Evolutionary conservation across 2,797 vertebrate genomes (phyloP).

Genomic region (Hypotaenidia okinawae): DNA sequence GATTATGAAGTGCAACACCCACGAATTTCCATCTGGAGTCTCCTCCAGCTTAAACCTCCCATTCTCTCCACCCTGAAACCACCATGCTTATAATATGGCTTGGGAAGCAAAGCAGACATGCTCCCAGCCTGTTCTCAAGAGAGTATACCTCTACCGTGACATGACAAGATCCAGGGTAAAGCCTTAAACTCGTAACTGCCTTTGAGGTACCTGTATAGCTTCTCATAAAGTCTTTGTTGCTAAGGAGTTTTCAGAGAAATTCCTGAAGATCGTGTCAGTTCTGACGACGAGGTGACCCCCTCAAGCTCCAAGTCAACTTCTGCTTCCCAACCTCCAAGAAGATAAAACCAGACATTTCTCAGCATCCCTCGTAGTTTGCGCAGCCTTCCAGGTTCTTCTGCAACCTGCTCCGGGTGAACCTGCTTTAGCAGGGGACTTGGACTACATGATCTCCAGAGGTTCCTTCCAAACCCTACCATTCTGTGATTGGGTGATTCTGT

Average conservation of each 20-base stretch:
- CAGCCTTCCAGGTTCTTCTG: neutral
- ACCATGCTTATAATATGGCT: neutral
- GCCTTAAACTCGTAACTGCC: neutral
- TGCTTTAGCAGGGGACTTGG: too few species aligned
- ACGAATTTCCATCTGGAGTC: neutral
- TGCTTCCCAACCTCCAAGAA: neutral
- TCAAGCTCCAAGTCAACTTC: neutral
- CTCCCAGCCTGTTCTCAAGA: neutral
- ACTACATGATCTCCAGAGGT: too few species aligned
- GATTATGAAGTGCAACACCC: neutral
- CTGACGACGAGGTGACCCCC: neutral
- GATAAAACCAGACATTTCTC: neutral
- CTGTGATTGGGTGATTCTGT: too few species aligned
- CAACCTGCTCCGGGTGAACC: too few species aligned
- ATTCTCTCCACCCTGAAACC: neutral
- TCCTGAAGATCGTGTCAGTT: neutral
- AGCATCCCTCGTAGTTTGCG: neutral
- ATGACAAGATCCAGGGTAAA: neutral
- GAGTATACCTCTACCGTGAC: neutral
- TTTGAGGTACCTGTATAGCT: neutral
- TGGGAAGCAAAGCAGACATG: neutral
- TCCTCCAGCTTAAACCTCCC: neutral
- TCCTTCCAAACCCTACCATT: too few species aligned
- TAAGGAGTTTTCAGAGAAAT: constrained; percentile 3
- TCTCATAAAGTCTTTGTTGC: neutral